Percentiles rank a stretch among this genome's conserved stretches.
These are phyloP conservation scores for Parotocinclus haroldoi DNA, from an alignment of 2,797 vertebrate genomes.

Conservation along the genomic window DNA sequence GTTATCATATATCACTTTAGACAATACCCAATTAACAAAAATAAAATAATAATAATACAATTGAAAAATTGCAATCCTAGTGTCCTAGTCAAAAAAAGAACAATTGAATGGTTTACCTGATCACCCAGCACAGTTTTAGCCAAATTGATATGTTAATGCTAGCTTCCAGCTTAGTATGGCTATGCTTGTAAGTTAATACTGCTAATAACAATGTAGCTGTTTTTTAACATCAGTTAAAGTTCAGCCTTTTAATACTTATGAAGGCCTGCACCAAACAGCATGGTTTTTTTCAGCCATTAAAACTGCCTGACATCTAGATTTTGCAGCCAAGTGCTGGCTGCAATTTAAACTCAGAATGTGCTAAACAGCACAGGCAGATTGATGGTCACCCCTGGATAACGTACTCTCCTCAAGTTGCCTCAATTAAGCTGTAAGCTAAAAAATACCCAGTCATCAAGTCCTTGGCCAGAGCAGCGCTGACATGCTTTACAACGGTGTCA, in stretches of 20 bases:
- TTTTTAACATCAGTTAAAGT: too few species aligned
- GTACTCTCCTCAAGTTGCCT: conserved; percentile 12
- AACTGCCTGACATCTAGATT: conserved; percentile 61
- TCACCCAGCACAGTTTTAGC: too few species aligned
- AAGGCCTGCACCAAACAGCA: conserved; percentile 26
- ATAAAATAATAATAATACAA: too few species aligned
- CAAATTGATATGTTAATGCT: background rate
- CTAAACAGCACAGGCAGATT: conserved; percentile 47
- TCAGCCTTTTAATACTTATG: conserved; percentile 8
- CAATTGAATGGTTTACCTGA: too few species aligned
- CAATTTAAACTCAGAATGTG: conserved; percentile 30
- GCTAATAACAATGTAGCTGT: background rate
- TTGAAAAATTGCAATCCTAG: too few species aligned
- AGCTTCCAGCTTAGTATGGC: background rate
- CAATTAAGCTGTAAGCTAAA: conserved; percentile 33
- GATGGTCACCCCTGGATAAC: conserved; percentile 36
- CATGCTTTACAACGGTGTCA: conserved; percentile 25
- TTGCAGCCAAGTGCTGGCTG: conserved; percentile 41
- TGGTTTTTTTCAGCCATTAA: conserved; percentile 57
- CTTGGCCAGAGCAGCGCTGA: conserved; percentile 37
- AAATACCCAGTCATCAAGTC: conserved; percentile 44
- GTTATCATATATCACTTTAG: too few species aligned
- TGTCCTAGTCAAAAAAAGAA: too few species aligned
- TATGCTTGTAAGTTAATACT: background rate
- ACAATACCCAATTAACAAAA: too few species aligned